Conservation (phyloP, 2,888 invertebrate genomes). For the Gisinianus flammeolus region DNA sequence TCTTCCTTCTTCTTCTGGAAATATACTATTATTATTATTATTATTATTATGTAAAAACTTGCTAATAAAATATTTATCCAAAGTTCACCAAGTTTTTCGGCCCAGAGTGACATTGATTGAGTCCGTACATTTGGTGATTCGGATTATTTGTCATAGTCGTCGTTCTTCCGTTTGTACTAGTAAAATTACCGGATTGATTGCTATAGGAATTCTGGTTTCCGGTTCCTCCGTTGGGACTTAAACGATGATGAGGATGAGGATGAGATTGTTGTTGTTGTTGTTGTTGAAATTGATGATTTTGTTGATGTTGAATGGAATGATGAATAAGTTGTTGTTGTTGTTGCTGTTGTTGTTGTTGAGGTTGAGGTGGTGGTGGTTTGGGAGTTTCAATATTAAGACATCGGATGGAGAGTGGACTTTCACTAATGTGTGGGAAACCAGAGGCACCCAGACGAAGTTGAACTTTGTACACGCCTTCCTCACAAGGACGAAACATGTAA, state of each 20-base stretch:
- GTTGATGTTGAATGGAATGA: neutral
- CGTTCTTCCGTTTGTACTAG: too few relatives aligned
- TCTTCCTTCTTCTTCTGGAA: too few relatives aligned
- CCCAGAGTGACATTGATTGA: too few relatives aligned
- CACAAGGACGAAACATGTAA: constrained; percentile 33
- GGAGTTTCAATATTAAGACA: neutral
- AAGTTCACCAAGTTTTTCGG: too few relatives aligned
- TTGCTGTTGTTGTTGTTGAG: neutral
- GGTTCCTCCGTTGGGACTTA: neutral
- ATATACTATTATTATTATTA: too few relatives aligned
- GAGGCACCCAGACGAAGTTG: constrained; percentile 32
- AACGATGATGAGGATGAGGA: neutral
- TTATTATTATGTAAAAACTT: too few relatives aligned
- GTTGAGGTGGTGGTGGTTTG: neutral
- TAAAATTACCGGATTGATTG: neutral
- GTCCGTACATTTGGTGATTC: too few relatives aligned
- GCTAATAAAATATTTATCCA: too few relatives aligned
- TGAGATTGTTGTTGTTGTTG: neutral
- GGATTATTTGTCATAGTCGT: too few relatives aligned
- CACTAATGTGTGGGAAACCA: constrained; percentile 32
- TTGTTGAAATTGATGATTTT: neutral
- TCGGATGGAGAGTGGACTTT: constrained; percentile 32
- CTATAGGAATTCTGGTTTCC: neutral
- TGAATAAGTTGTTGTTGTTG: neutral
- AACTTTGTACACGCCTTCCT: constrained; percentile 28